A percentile compares a stretch with the other conserved stretches of the same genome.
These are phyloP conservation scores for Linurgus olivaceus DNA, from an alignment of 2,797 vertebrate species.

Conservation along the genomic window DNA sequence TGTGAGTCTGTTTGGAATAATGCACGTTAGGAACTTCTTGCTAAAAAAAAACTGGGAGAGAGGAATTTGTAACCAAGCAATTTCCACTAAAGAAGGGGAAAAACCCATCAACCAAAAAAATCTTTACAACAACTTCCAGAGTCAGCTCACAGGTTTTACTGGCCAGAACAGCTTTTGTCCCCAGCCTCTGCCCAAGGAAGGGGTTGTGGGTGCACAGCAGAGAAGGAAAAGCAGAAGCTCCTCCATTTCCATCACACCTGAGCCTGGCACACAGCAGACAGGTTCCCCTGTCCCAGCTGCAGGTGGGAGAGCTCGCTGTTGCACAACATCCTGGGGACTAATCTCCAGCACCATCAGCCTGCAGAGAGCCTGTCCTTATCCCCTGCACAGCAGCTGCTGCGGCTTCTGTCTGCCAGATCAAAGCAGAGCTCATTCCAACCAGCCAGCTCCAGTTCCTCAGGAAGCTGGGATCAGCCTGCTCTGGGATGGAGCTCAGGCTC, in stretches of 20 bases:
- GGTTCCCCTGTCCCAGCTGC: background rate
- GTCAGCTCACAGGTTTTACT: accelerated
- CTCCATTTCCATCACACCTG: background rate
- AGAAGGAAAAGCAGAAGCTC: background rate
- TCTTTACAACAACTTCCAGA: background rate
- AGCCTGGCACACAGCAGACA: background rate
- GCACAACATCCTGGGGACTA: background rate
- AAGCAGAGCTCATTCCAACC: background rate
- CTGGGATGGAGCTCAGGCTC: background rate
- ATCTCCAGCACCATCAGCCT: background rate
- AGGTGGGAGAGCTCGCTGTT: background rate
- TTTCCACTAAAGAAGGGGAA: background rate
- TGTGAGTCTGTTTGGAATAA: background rate
- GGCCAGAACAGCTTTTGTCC: background rate
- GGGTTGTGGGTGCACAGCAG: background rate
- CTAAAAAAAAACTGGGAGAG: background rate
- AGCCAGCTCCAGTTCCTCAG: background rate
- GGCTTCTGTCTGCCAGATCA: slow-evolving; percentile 40
- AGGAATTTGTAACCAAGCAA: background rate
- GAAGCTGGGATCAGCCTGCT: background rate
- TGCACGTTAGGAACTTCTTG: background rate
- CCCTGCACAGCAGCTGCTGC: slow-evolving; percentile 42
- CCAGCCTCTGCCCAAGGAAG: background rate
- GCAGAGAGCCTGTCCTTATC: background rate
- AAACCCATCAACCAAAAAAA: background rate